Conservation (phyloP, 1,140 invertebrate genomes). For the Drosophila pseudoobscura region DNA sequence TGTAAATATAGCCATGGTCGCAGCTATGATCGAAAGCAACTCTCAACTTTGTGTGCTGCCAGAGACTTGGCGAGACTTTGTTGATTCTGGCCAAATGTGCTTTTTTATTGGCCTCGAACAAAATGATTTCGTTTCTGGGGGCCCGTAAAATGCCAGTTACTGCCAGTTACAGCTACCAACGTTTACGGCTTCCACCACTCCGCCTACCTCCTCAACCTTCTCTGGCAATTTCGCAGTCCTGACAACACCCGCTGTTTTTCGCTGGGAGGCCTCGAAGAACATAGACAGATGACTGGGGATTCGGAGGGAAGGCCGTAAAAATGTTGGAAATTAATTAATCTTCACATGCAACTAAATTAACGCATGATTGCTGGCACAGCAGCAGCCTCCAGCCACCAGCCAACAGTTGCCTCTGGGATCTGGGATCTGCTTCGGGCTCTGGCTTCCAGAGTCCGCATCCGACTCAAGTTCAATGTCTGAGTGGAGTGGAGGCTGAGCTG, state of each 20-base stretch:
- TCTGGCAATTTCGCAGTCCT: conserved; percentile 46
- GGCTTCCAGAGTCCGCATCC: conserved; percentile 4
- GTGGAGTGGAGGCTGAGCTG: conserved; percentile 15
- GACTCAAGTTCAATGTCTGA: conserved; percentile 34
- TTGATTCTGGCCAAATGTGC: conserved; percentile 8
- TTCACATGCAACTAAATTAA: conserved; percentile 79
- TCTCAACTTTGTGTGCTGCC: conserved; percentile 18
- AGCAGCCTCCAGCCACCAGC: conserved; percentile 30
- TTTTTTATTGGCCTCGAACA: conserved; percentile 49
- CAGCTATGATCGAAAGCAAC: conserved; percentile 38
- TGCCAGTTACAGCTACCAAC: conserved; percentile 36
- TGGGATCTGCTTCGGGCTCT: neutral
- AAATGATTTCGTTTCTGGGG: conserved; percentile 42
- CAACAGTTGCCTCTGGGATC: conserved; percentile 8
- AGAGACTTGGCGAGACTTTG: conserved; percentile 12
- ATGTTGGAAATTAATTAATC: conserved; percentile 75
- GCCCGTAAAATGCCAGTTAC: conserved; percentile 50
- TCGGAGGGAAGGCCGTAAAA: conserved; percentile 52
- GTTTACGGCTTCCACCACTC: conserved; percentile 26
- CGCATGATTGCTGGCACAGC: conserved; percentile 69
- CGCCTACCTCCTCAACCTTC: conserved; percentile 8
- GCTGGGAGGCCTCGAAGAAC: neutral
- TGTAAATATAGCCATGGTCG: conserved; percentile 56
- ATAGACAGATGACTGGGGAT: neutral
- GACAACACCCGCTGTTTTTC: conserved; percentile 72